Conservation (phyloP, 2,113 vertebrate genomes). For the Jaculus jaculus region DNA sequence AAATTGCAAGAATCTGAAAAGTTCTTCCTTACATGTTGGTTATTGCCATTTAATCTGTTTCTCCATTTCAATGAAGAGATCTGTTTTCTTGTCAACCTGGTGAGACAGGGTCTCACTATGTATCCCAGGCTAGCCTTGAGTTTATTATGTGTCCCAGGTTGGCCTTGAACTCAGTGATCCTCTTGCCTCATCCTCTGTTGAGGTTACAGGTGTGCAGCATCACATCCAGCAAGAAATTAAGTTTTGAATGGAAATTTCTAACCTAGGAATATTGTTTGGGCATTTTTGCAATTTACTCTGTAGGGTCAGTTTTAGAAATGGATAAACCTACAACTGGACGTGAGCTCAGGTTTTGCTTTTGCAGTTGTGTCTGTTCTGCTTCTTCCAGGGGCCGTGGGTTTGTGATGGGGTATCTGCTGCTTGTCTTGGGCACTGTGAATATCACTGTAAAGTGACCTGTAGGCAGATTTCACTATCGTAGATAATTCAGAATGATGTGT, state of each 20-base stretch:
- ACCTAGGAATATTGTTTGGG: not conserved
- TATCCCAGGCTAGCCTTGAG: not conserved
- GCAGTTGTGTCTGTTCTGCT: not conserved
- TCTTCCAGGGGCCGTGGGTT: not conserved
- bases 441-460: not conserved
- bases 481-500: not conserved
- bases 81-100: not conserved
- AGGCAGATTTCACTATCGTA: not conserved
- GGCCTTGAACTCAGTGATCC: not conserved
- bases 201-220: not conserved
- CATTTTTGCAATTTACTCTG: not conserved
- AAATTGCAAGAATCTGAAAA: conserved; percentile 31
- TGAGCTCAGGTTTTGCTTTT: not conserved
- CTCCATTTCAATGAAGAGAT: not conserved
- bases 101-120: not conserved
- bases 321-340: not conserved
- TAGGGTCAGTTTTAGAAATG: not conserved
- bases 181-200: not conserved
- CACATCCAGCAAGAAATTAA: not conserved
- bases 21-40: not conserved
- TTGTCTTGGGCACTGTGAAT: not conserved
- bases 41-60: not conserved
- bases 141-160: not conserved
- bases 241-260: not conserved
- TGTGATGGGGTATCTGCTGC: not conserved